phyloP scores from a whole-genome alignment of 2,797 vertebrate species.

The Gallinago nigripennis region DNA sequence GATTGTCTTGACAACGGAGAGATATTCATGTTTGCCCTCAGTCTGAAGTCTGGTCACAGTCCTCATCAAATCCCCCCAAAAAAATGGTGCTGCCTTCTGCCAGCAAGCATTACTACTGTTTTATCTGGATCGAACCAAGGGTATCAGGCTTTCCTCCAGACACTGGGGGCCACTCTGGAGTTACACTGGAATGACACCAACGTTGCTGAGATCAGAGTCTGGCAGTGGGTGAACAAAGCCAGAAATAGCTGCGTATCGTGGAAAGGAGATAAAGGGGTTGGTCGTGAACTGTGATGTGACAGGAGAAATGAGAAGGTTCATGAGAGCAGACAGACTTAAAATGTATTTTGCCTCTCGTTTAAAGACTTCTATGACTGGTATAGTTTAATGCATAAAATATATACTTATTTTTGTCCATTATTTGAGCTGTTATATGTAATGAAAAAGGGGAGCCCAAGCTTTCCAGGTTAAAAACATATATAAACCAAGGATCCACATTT shows the following conservation, averaged over 20 bases:
- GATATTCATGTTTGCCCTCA: conserved; percentile 21
- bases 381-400: background rate
- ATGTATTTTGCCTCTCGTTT: background rate
- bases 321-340: background rate
- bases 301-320: background rate
- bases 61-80: conserved; percentile 36
- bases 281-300: background rate
- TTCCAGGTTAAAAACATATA: background rate
- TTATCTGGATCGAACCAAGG: conserved; percentile 47
- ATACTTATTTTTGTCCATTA: background rate
- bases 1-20: conserved; percentile 41
- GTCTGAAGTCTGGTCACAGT: conserved; percentile 57
- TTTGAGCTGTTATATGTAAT: background rate
- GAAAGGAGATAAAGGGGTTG: conserved; percentile 48
- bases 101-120: conserved; percentile 56
- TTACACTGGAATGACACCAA: conserved; percentile 46
- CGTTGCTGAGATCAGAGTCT: conserved; percentile 59
- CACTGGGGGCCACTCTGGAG: conserved; percentile 57
- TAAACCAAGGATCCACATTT: background rate
- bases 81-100: conserved; percentile 45
- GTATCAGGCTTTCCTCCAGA: conserved; percentile 40
- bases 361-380: background rate
- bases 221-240: conserved; percentile 29
- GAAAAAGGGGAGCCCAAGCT: background rate
- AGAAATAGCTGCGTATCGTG: conserved; percentile 34